Conservation (phyloP, 2,797 vertebrate genomes). For the Gymnodraco acuticeps region DNA sequence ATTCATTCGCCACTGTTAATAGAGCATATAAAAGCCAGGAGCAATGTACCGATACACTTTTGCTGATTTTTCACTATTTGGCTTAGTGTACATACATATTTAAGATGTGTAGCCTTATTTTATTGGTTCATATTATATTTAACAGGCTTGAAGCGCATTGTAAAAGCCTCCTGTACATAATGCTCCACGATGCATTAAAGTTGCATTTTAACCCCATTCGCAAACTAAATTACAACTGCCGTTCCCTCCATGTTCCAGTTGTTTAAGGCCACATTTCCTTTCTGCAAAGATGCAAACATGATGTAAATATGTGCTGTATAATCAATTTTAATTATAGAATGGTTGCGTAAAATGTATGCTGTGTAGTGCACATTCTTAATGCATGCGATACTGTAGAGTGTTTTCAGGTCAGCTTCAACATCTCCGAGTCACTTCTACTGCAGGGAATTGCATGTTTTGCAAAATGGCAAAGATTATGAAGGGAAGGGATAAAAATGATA, state of each 20-base stretch:
- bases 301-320: constrained; percentile 51
- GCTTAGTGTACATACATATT: constrained; percentile 32
- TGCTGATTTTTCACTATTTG: constrained; percentile 29
- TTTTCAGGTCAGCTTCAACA: constrained; percentile 20
- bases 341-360: constrained; percentile 2
- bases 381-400: background rate
- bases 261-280: constrained; percentile 22
- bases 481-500: constrained; percentile 1
- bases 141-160: constrained; percentile 40
- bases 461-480: background rate
- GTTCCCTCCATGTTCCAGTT: background rate
- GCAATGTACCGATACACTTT: constrained; percentile 7
- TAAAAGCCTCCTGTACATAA: constrained; percentile 48
- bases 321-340: constrained; percentile 52
- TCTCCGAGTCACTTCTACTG: background rate
- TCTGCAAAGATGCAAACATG: constrained; percentile 6
- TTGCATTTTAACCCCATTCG: constrained; percentile 50
- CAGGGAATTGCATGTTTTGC: constrained; percentile 1
- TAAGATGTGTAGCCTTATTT: constrained; percentile 29
- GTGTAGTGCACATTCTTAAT: constrained; percentile 23
- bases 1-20: constrained; percentile 34
- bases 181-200: constrained; percentile 44
- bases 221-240: constrained; percentile 37
- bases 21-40: constrained; percentile 8
- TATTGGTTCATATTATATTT: constrained; percentile 54